A percentile compares a stretch with the other conserved stretches of the same genome.
These are phyloP conservation scores for Callorhinus ursinus DNA, from an alignment of 2,113 vertebrate species.

Conservation along the genomic window DNA sequence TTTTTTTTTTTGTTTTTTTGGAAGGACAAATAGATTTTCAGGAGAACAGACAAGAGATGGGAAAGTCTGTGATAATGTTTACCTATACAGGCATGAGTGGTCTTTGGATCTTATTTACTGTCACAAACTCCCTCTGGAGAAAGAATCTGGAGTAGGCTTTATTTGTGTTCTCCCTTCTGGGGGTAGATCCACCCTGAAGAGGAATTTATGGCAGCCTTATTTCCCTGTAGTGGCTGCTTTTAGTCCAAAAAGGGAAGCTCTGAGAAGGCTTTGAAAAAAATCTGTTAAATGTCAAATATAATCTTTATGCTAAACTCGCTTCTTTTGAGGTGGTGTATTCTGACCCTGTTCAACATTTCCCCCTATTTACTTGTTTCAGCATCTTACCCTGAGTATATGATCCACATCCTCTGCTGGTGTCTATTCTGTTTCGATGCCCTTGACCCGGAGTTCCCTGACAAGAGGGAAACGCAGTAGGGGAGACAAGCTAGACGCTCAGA, in stretches of 20 bases:
- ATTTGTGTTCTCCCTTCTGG: too few species aligned
- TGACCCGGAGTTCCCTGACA: neutral
- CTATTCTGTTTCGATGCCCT: fast-evolving
- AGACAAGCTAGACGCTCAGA: neutral
- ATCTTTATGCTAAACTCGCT: neutral
- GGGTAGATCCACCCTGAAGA: too few species aligned
- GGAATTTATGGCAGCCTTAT: neutral
- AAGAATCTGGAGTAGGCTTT: too few species aligned
- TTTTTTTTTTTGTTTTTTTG: neutral
- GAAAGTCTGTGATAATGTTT: neutral
- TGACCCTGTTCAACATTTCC: neutral
- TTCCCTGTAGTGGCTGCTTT: neutral
- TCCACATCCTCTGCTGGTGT: neutral
- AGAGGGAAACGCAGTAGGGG: too few species aligned
- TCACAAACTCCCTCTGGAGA: neutral
- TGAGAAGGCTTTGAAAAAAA: neutral
- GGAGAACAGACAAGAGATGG: neutral
- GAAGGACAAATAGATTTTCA: neutral
- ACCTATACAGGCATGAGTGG: neutral
- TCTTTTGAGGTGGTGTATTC: neutral
- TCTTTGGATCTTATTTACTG: neutral
- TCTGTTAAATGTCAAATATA: neutral
- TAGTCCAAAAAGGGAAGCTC: neutral
- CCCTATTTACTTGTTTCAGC: neutral
- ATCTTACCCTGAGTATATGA: too few species aligned